A percentile compares a stretch with the other conserved stretches of the same genome.
Evolutionary conservation across 2,113 vertebrate genomes (phyloP).

Genomic region (Podarcis muralis): DNA sequence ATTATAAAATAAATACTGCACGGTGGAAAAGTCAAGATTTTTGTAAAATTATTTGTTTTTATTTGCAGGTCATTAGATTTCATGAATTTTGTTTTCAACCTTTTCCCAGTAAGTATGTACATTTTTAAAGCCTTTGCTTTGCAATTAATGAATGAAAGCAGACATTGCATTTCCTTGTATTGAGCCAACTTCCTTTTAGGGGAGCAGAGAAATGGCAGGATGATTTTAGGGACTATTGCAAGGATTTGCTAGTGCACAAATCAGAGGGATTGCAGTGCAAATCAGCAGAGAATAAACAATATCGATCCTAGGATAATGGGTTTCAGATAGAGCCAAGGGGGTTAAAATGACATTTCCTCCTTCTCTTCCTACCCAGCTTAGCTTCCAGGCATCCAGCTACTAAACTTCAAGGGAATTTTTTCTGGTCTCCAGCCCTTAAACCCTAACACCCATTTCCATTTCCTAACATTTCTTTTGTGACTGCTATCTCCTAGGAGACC

Average conservation of each 20-base stretch:
- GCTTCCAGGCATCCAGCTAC: neutral
- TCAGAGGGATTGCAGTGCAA: neutral
- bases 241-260: neutral
- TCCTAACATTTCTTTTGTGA: neutral
- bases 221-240: neutral
- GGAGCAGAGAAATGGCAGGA: neutral
- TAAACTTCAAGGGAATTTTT: neutral
- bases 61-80: conserved; percentile 88
- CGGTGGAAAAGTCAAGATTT: neutral
- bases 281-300: neutral
- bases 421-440: neutral
- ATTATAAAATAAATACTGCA: neutral
- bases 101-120: conserved; percentile 86
- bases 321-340: neutral
- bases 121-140: neutral
- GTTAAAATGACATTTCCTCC: neutral
- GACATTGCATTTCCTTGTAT: neutral
- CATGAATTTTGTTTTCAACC: conserved; percentile 83
- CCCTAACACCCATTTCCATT: neutral
- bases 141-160: conserved; percentile 6
- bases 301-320: neutral
- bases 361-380: neutral
- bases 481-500: neutral
- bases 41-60: conserved; percentile 50
- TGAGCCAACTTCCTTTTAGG: neutral